Percentiles rank a stretch among this genome's conserved stretches.
Conservation (phyloP, 2,888 invertebrate species). For the Micoletzkya japonica region DNA sequence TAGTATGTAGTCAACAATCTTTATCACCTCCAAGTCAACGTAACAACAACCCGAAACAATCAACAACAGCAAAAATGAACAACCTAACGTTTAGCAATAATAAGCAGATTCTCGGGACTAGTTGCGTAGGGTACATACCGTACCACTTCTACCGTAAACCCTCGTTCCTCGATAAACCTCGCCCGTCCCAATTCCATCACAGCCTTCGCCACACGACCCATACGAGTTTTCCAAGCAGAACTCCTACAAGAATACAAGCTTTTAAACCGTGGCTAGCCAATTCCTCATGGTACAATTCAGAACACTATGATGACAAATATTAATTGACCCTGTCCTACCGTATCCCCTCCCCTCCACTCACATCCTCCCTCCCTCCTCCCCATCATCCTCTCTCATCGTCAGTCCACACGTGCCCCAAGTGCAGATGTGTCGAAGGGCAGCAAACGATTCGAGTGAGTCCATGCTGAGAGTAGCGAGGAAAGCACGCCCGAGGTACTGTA, state of each 20-base stretch:
- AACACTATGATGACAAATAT: neutral
- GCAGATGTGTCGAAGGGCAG: constrained; percentile 51
- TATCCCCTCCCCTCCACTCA: neutral
- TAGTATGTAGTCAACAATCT: too few species aligned
- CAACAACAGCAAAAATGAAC: neutral
- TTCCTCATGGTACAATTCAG: neutral
- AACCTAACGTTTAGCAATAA: constrained; percentile 38
- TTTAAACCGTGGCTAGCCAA: neutral
- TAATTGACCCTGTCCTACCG: neutral
- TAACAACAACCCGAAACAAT: constrained; percentile 9
- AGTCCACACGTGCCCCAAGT: constrained; percentile 53
- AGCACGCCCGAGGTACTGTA: constrained; percentile 11
- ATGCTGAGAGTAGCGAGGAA: constrained; percentile 33
- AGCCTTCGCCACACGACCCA: constrained; percentile 51
- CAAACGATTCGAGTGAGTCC: constrained; percentile 39
- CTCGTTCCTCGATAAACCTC: constrained; percentile 39
- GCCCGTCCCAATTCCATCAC: constrained; percentile 51
- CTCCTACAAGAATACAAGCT: too few species aligned
- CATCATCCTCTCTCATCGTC: constrained; percentile 22
- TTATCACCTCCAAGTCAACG: neutral
- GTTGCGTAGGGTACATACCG: constrained; percentile 44
- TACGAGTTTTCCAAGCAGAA: constrained; percentile 27
- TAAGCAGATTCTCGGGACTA: constrained; percentile 57
- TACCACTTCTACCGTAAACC: constrained; percentile 44
- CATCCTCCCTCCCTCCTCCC: constrained; percentile 10